phyloP scores from a whole-genome alignment of 2,113 vertebrate genomes.

The Pelusios castaneus region DNA sequence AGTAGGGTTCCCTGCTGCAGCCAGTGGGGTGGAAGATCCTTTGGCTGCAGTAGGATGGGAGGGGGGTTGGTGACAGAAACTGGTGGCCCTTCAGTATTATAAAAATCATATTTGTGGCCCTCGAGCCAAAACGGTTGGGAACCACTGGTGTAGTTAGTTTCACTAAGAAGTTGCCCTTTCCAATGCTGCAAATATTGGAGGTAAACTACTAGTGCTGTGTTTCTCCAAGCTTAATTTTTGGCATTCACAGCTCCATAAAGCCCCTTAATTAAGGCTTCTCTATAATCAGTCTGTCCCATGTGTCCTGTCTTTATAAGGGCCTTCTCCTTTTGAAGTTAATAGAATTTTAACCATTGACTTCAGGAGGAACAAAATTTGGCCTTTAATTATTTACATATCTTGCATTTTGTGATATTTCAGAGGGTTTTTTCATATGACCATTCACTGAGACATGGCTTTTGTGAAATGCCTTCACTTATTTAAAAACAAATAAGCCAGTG shows the following conservation, averaged over 20 bases:
- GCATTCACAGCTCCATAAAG: background rate
- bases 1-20: too few species aligned
- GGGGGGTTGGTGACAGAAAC: too few species aligned
- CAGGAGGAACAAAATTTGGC: background rate
- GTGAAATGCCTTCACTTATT: background rate
- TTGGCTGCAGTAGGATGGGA: too few species aligned
- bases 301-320: background rate
- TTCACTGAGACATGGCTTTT: background rate
- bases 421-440: background rate
- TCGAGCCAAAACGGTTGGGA: too few species aligned
- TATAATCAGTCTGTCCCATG: background rate
- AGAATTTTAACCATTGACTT: background rate
- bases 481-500: background rate
- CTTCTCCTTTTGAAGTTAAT: background rate
- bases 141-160: background rate
- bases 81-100: too few species aligned
- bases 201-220: background rate
- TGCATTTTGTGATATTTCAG: background rate
- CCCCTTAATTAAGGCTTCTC: background rate
- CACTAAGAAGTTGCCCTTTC: background rate
- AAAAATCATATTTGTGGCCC: too few species aligned
- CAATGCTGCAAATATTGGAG: background rate
- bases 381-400: background rate
- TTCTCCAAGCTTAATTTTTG: background rate
- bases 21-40: too few species aligned